Base-by-base conservation (phyloP, 2,113 vertebrate genomes). In the Grammomys dolichurus region DNA sequence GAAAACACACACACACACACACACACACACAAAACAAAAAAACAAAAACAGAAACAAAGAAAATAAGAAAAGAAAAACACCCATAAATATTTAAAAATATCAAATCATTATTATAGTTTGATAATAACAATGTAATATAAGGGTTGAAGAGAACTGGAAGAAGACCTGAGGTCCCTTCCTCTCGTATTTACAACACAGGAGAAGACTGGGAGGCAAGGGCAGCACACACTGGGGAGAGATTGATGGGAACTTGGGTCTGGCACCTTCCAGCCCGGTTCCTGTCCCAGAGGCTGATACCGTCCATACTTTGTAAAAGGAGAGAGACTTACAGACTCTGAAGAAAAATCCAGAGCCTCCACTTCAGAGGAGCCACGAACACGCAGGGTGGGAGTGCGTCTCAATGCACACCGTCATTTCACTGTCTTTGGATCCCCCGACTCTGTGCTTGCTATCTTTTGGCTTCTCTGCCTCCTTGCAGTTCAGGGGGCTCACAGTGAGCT, bases 161-260 rank as follows among this genome's bases (percentile, higher is more conserved):
- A 22, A 33, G 2, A 22, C 54, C 28, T 95, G 51, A 2, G 17
- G 51, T 22, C 33, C 51, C 78, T 36, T 78, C 28, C 28, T 80
- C 77, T 81, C 31, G 24, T 65, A 72, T 77, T 92, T 77, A 89
- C 24, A 78, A 69, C 80, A 72, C 89, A 94, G 56, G 33, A 78
- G 86, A 88, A 72, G 93, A 87, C 19, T 24, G 12, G 26, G n/a
- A 92, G 40, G 40, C 48, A 36, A 56, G 51, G 19, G 5, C 17
- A 13, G 5, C 43, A 22, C 2, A 24, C 2, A 3, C 48, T 16
- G 3, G 63, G 31, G 24, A 20, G 26, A 36, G 46, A 51, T 28
- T 31, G 14, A 46, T 3, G 70, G 54, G 22, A 36, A 8, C 10
- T 1, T 13, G 26, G 31, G 36, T 46, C 75, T n/a, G 22, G 14